Base-by-base conservation (phyloP, 2,113 vertebrate genomes). In the Lucifuga dentata region DNA sequence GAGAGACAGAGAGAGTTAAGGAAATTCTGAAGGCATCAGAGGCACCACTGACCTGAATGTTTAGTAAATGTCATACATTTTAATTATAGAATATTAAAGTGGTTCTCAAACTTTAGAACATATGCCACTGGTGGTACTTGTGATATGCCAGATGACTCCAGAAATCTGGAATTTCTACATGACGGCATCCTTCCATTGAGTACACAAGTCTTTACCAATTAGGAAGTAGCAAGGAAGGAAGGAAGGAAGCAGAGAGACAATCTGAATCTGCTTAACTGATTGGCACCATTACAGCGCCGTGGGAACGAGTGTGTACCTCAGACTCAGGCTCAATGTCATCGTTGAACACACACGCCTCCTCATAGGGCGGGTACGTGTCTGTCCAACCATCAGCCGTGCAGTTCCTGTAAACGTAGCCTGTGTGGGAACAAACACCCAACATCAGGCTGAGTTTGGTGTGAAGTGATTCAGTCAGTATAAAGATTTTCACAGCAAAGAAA, bases 391-490 rank as follows among this genome's bases (percentile, higher is more conserved):
- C 70, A 1, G 5, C 64, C 0, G 90, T 91, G 24, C 93, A 93
- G 88, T 91, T 93, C 72, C 93, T 92, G 80, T 85, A 92, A 43
- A 93, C 87, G 56, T 67, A 89, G 2, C 90, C 93, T 93, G 68
- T 2, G 20, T 23, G 46, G 24, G 5, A 59, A 43, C 32, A 71
- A 24, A 76, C 15, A 56, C n/a, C n/a, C n/a, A n/a, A n/a, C n/a
- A n/a, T n/a, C n/a, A n/a, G n/a, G n/a, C n/a, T n/a, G n/a, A n/a
- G n/a, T n/a, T n/a, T n/a, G n/a, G n/a, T n/a, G n/a, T n/a, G n/a
- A n/a, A n/a, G n/a, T n/a, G n/a, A n/a, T n/a, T n/a, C n/a, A n/a
- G n/a, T n/a, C n/a, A n/a, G n/a, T n/a, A n/a, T n/a, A n/a, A n/a
- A n/a, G n/a, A n/a, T n/a, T n/a, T n/a, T n/a, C n/a, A n/a, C n/a